These are phyloP conservation scores for Trileptium ribeirensis DNA, from an alignment of 2,888 invertebrate genomes.

Conservation along the genomic window DNA sequence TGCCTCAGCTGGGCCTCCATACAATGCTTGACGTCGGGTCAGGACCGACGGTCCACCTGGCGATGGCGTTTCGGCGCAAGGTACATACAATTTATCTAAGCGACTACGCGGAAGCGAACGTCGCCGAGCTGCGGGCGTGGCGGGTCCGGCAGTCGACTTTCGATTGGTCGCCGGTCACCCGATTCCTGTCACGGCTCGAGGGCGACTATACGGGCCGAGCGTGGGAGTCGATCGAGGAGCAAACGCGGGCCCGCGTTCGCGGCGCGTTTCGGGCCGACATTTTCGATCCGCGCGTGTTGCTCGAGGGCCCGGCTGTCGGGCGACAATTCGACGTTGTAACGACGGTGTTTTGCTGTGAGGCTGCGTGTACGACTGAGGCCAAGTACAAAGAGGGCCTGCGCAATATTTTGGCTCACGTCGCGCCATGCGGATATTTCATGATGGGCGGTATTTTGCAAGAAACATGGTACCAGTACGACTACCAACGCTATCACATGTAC, in stretches of 20 bases:
- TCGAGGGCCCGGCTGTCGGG: not conserved
- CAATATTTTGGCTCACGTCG: conserved; percentile 37
- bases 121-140: conserved; percentile 43
- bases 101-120: conserved; percentile 46
- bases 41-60: conserved; percentile 47
- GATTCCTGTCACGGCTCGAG: conserved; percentile 6
- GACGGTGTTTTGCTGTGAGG: conserved; percentile 47
- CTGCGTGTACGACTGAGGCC: conserved; percentile 42
- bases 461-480: conserved; percentile 47
- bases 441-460: conserved; percentile 47
- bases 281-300: not conserved
- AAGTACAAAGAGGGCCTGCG: conserved; percentile 42
- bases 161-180: not conserved
- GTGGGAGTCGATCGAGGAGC: not conserved
- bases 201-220: not conserved
- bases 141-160: conserved; percentile 33
- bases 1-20: conserved; percentile 43
- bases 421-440: conserved; percentile 41
- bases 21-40: conserved; percentile 41
- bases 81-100: conserved; percentile 44
- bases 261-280: not conserved
- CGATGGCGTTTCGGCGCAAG: conserved; percentile 42
- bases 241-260: not conserved
- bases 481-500: conserved; percentile 44
- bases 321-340: conserved; percentile 38